Base-by-base conservation (phyloP, 2,888 invertebrate species). In the Erebia ligea region DNA sequence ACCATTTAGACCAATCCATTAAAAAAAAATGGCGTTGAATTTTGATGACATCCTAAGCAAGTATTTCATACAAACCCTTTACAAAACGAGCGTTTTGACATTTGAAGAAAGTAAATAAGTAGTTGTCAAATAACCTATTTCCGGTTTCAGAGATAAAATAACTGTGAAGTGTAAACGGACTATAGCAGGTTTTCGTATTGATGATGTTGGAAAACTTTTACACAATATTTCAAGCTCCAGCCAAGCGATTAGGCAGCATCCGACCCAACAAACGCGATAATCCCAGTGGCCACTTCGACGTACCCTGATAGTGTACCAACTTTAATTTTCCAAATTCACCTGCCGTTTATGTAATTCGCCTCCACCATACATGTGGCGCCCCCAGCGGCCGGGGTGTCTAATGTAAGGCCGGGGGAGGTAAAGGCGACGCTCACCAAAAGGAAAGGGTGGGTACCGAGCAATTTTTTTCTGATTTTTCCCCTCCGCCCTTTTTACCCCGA, bases 321-420 rank as follows among this genome's bases (percentile, higher is more conserved):
- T 92, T 92, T 92, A 91, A 92, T 91, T 92, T 91, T 87, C 90
- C 87, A 90, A 92, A 92, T 90, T 90, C 90, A 92, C 92, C 91
- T 92, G 91, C 82, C 90, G 88, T 87, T 89, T 86, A 89, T 87
- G 88, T 91, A 89, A 89, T 89, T 87, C 87, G 85, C 81, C 79
- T 78, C 82, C 81, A 82, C 86, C 88, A 84, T 84, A 88, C 87
- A 85, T 85, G 87, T 83, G 81, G 84, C 86, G 81, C 86, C 86
- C 85, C 84, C 83, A 81, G 79, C 80, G 82, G 84, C 84, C 80
- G 78, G 82, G 83, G 84, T 78, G 89, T 86, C 86, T 88, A 88
- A 87, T 87, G 87, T 88, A 87, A 85, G 88, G 85, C 85, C 80
- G 81, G 82, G 84, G 89, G 85, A 80, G 87, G 87, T 77, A 78